A percentile compares a stretch with the other conserved stretches of the same genome.
Evolutionary conservation across 2,888 invertebrate genomes (phyloP).

Genomic region (Habroteleia sp.): DNA sequence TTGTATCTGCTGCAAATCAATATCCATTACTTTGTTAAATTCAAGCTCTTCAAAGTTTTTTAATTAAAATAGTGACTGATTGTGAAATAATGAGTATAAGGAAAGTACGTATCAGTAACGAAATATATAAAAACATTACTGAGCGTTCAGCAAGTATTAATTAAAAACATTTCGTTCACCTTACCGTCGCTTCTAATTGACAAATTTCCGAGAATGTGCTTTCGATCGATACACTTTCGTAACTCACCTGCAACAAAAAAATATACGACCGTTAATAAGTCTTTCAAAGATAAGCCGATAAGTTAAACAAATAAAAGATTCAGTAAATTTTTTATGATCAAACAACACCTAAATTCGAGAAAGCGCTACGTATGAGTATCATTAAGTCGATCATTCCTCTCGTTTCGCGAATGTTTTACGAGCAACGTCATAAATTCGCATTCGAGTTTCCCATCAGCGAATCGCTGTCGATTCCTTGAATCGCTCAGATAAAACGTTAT

Average conservation of each 20-base stretch:
- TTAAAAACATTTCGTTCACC: background rate
- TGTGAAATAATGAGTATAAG: constrained; percentile 7
- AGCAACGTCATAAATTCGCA: constrained; percentile 40
- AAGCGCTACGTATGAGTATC: too few species aligned
- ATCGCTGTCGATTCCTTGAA: constrained; percentile 36
- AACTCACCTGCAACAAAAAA: constrained; percentile 19
- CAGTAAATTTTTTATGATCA: constrained; percentile 13
- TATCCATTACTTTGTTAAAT: constrained; percentile 28
- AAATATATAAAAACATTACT: constrained; percentile 29
- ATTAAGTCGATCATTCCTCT: constrained; percentile 31
- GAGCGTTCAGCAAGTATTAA: constrained; percentile 11
- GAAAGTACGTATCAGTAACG: constrained; percentile 13
- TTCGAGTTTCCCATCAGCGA: constrained; percentile 26
- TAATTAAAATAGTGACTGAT: constrained; percentile 39
- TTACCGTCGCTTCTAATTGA: background rate
- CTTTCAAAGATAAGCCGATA: background rate
- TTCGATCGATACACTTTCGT: too few species aligned
- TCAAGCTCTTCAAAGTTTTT: constrained; percentile 32
- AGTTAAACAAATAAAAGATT: constrained; percentile 21
- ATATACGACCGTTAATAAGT: constrained; percentile 5
- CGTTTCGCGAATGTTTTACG: constrained; percentile 40
- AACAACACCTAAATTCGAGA: constrained; percentile 32
- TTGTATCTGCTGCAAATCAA: constrained; percentile 42
- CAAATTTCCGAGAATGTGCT: background rate
- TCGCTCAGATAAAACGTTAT: constrained; percentile 19